Evolutionary conservation across 2,113 vertebrate species (phyloP).

Genomic region (Orcinus orca): DNA sequence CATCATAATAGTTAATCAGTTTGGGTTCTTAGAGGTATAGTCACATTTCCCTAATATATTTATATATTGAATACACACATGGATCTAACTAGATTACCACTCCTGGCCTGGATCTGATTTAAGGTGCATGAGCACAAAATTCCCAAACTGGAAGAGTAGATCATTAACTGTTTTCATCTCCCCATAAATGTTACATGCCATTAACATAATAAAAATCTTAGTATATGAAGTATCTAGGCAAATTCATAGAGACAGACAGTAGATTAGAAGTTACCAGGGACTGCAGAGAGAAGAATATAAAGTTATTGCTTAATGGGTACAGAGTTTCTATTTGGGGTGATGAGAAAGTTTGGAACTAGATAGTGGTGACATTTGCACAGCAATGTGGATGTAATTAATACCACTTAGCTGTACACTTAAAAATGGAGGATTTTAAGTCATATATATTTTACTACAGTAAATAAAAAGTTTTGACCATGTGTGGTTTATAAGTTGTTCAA

Average conservation of each 20-base stretch:
- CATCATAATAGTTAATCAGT: not conserved
- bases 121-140: not conserved
- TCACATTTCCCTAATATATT: not conserved
- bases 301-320: not conserved
- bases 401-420: constrained; percentile 18
- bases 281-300: not conserved
- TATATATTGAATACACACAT: not conserved
- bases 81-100: not conserved
- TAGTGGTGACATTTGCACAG: not conserved
- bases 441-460: constrained; percentile 43
- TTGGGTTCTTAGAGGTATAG: not conserved
- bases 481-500: constrained; percentile 8
- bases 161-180: not conserved
- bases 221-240: constrained; percentile 25
- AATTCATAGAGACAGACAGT: constrained; percentile 4
- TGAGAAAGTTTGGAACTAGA: not conserved
- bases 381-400: constrained; percentile 28
- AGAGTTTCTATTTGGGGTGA: constrained; percentile 11
- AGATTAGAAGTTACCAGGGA: not conserved
- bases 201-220: constrained; percentile 13
- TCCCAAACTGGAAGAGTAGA: not conserved
- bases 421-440: constrained; percentile 7
- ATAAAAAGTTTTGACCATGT: constrained; percentile 19
- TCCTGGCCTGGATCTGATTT: constrained; percentile 42
- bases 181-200: not conserved